Evolutionary conservation across 2,888 invertebrate genomes (phyloP).

Genomic region (Drosophila prolongata): DNA sequence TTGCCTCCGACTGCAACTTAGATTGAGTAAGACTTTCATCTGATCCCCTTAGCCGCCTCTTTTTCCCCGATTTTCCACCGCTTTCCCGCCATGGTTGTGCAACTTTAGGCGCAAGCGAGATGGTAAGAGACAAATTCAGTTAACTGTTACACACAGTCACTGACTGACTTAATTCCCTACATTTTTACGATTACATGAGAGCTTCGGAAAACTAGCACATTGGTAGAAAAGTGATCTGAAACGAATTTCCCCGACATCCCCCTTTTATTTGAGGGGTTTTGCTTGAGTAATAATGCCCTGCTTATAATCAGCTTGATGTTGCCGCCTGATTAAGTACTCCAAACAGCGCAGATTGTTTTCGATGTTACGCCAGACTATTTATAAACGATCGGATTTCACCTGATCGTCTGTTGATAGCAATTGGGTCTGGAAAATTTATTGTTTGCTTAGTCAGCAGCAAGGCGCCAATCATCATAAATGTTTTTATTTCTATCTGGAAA

Average conservation of each 20-base stretch:
- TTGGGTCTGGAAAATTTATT: slow-evolving; percentile 28
- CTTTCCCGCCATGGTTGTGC: slow-evolving; percentile 59
- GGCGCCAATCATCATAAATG: slow-evolving; percentile 19
- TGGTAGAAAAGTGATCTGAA: slow-evolving; percentile 28
- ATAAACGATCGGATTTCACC: slow-evolving; percentile 39
- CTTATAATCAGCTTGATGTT: slow-evolving; percentile 36
- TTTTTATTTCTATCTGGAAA: slow-evolving; percentile 9
- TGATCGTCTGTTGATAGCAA: slow-evolving; percentile 21
- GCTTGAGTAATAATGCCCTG: slow-evolving; percentile 17
- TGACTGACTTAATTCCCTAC: slow-evolving; percentile 79
- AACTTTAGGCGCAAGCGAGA: slow-evolving; percentile 44
- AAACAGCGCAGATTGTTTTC: slow-evolving; percentile 32
- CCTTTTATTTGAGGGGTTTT: not conserved
- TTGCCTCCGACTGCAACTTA: slow-evolving; percentile 41
- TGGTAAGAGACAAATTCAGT: slow-evolving; percentile 66
- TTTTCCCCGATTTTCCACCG: slow-evolving; percentile 19
- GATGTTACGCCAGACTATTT: slow-evolving; percentile 40
- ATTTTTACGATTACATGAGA: slow-evolving; percentile 53
- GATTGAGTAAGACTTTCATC: slow-evolving; percentile 68
- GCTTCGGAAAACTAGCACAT: slow-evolving; percentile 20
- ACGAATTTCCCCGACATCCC: not conserved
- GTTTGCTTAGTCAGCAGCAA: slow-evolving; percentile 14
- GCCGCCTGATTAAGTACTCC: slow-evolving; percentile 37
- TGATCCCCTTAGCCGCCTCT: slow-evolving; percentile 39
- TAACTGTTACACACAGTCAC: slow-evolving; percentile 76